Percentiles rank a stretch among this genome's conserved stretches.
phyloP scores from a whole-genome alignment of 2,113 vertebrate species.

The Riparia riparia region DNA sequence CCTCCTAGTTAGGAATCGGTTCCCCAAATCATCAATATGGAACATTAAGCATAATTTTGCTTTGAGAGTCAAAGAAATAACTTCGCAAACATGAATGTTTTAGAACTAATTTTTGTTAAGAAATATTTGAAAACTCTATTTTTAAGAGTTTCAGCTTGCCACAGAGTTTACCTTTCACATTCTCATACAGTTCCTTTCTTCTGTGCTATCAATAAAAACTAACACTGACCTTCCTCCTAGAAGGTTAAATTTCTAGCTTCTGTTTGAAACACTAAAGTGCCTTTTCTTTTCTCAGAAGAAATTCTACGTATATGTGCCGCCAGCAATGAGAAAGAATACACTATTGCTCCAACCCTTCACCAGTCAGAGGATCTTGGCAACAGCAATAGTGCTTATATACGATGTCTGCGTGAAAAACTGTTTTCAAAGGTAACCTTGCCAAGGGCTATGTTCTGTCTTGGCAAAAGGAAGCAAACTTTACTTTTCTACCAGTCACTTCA shows the following conservation, averaged over 20 bases:
- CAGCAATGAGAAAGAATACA: constrained; percentile 75
- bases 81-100: constrained; percentile 41
- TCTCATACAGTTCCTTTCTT: constrained; percentile 68
- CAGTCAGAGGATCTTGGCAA: constrained; percentile 80
- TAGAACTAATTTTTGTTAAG: constrained; percentile 64
- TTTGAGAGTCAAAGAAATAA: constrained; percentile 1
- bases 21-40: constrained; percentile 20
- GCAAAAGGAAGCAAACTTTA: constrained; percentile 81
- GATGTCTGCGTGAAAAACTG: constrained; percentile 79
- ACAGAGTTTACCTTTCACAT: constrained; percentile 69
- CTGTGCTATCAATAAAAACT: constrained; percentile 76
- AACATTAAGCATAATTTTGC: neutral
- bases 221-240: constrained; percentile 76
- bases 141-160: constrained; percentile 57
- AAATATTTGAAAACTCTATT: constrained; percentile 56
- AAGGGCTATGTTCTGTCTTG: constrained; percentile 80
- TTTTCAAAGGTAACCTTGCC: constrained; percentile 87
- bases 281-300: constrained; percentile 80
- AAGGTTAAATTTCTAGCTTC: constrained; percentile 80
- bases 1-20: neutral
- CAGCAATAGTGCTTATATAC: constrained; percentile 65
- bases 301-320: constrained; percentile 68
- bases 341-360: constrained; percentile 73
- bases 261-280: constrained; percentile 73
- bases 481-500: constrained; percentile 76